phyloP scores from a whole-genome alignment of 2,888 invertebrate species.

The Pachycephus smyrnensis region DNA sequence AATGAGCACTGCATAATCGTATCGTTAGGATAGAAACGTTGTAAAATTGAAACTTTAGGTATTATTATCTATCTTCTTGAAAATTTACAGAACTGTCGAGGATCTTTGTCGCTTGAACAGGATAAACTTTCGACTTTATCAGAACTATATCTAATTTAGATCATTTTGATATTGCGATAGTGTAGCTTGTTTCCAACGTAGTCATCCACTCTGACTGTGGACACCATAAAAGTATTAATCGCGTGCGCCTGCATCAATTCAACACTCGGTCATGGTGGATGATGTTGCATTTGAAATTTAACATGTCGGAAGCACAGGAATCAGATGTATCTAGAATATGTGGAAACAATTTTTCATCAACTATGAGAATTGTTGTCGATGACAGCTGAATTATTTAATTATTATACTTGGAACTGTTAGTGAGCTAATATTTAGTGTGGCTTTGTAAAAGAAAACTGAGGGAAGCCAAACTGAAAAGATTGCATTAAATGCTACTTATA shows the following conservation, averaged over 20 bases:
- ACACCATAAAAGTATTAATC: not conserved
- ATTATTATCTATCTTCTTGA: slow-evolving; percentile 10
- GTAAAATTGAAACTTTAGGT: slow-evolving; percentile 3
- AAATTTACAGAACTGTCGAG: not conserved
- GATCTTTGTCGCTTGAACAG: too few relatives aligned
- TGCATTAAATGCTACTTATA: not conserved
- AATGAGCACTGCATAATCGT: slow-evolving; percentile 27
- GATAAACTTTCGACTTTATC: too few relatives aligned
- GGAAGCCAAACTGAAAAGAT: not conserved
- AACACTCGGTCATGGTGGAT: not conserved
- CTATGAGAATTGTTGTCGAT: not conserved
- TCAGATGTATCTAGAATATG: not conserved
- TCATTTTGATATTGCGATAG: not conserved
- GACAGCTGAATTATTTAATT: not conserved
- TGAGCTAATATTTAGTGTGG: not conserved
- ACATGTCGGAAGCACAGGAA: not conserved
- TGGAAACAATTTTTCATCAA: not conserved
- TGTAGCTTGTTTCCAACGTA: not conserved
- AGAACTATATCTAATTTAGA: too few relatives aligned
- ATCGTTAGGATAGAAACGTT: slow-evolving; percentile 25
- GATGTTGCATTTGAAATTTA: not conserved
- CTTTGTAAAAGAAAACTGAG: not conserved
- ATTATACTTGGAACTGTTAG: not conserved
- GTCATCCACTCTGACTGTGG: not conserved
- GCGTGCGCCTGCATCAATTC: not conserved